Conservation (phyloP, 2,113 vertebrate species). For the Ia io region DNA sequence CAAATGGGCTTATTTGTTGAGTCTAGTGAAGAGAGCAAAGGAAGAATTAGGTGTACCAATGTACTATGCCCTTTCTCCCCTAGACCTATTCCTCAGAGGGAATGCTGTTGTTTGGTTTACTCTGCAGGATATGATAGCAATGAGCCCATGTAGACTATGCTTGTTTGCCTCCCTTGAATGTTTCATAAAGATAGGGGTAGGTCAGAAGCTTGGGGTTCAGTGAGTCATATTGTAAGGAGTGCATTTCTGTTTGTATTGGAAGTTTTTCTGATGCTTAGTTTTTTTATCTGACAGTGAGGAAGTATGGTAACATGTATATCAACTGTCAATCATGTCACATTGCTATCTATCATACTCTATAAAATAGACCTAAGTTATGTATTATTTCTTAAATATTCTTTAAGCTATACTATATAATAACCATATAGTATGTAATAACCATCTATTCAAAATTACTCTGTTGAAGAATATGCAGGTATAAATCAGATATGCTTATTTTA, state of each 20-base stretch:
- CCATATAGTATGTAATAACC: background rate
- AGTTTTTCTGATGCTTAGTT: background rate
- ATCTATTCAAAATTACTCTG: background rate
- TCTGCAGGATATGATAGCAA: background rate
- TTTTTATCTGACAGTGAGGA: background rate
- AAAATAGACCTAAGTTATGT: background rate
- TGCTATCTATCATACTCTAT: background rate
- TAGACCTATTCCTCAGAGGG: background rate
- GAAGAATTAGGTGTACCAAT: background rate
- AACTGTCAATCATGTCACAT: background rate
- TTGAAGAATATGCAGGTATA: background rate
- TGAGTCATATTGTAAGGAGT: background rate
- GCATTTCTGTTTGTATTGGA: background rate
- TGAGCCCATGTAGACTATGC: background rate
- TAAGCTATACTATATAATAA: background rate
- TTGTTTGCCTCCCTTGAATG: background rate
- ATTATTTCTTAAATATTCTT: background rate
- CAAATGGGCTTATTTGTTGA: background rate
- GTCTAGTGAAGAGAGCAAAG: background rate
- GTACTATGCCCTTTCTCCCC: accelerated
- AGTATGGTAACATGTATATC: background rate
- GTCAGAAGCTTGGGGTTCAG: background rate
- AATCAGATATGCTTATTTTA: background rate
- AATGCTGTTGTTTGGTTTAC: background rate
- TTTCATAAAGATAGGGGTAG: background rate